Percentiles rank a stretch among this genome's conserved stretches.
Conservation (phyloP, 2,113 vertebrate species). For the Sebastes fasciatus region DNA sequence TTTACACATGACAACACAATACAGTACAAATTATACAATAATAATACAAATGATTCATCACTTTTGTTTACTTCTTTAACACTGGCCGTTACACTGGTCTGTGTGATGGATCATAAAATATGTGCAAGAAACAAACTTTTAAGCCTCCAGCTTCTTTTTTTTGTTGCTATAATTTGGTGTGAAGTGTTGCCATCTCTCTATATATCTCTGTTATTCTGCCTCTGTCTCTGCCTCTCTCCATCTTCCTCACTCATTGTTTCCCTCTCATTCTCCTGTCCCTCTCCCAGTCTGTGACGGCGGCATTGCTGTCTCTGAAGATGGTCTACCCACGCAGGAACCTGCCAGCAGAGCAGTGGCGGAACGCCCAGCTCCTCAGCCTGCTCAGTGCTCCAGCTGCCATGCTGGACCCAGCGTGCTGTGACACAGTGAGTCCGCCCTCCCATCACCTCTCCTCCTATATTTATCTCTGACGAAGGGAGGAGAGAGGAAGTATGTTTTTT, state of each 20-base stretch:
- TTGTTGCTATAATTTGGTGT: neutral
- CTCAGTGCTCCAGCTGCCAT: slow-evolving; percentile 85
- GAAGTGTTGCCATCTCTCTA: neutral
- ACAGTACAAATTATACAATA: neutral
- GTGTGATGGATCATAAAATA: neutral
- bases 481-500: neutral
- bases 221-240: neutral
- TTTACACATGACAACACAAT: neutral
- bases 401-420: slow-evolving; percentile 88
- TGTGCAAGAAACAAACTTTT: neutral
- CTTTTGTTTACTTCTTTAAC: neutral
- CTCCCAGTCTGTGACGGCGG: slow-evolving; percentile 88
- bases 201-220: neutral
- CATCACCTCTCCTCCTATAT: neutral
- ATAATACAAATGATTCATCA: neutral
- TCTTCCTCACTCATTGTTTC: neutral
- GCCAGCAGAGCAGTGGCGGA: slow-evolving; percentile 91
- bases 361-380: slow-evolving; percentile 92
- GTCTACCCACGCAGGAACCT: slow-evolving; percentile 91
- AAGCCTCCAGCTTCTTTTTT: neutral
- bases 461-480: slow-evolving; percentile 10
- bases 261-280: slow-evolving; percentile 7
- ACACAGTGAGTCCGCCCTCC: slow-evolving; percentile 85
- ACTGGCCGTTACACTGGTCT: neutral
- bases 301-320: slow-evolving; percentile 88